phyloP scores from a whole-genome alignment of 1,140 invertebrate species.

The Antheraea pernyi region DNA sequence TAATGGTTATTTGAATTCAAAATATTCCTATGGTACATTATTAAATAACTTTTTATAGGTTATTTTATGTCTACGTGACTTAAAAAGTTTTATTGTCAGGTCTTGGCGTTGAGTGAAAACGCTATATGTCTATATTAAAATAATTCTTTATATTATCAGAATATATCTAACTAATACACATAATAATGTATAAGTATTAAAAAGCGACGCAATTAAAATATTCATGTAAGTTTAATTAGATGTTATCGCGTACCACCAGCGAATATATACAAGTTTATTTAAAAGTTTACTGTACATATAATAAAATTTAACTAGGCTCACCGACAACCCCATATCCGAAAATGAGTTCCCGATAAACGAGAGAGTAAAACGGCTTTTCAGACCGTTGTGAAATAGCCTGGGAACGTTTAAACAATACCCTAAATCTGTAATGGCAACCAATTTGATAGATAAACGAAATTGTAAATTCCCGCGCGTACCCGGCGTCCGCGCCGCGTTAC shows the following conservation, averaged over 20 bases:
- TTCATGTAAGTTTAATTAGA: background rate
- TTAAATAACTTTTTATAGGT: too few species aligned
- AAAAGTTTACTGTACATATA: background rate
- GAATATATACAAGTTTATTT: background rate
- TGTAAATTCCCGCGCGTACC: constrained; percentile 49
- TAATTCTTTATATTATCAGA: too few species aligned
- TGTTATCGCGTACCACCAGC: background rate
- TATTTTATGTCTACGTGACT: too few species aligned
- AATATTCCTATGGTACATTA: too few species aligned
- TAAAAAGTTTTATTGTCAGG: too few species aligned
- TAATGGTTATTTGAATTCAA: too few species aligned
- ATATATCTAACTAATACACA: too few species aligned
- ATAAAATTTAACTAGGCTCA: background rate
- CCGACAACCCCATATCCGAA: background rate
- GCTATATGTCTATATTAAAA: too few species aligned
- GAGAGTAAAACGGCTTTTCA: constrained; percentile 1
- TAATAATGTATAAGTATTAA: too few species aligned
- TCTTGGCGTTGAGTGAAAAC: too few species aligned
- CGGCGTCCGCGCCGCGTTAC: background rate
- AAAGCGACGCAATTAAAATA: too few species aligned
- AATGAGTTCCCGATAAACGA: constrained; percentile 1
- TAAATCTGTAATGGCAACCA: constrained; percentile 51
- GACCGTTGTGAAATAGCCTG: constrained; percentile 41
- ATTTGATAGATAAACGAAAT: constrained; percentile 48
- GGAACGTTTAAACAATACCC: constrained; percentile 63